Evolutionary conservation across 2,797 vertebrate species (phyloP).

Genomic region (Rhynchonycteris naso): DNA sequence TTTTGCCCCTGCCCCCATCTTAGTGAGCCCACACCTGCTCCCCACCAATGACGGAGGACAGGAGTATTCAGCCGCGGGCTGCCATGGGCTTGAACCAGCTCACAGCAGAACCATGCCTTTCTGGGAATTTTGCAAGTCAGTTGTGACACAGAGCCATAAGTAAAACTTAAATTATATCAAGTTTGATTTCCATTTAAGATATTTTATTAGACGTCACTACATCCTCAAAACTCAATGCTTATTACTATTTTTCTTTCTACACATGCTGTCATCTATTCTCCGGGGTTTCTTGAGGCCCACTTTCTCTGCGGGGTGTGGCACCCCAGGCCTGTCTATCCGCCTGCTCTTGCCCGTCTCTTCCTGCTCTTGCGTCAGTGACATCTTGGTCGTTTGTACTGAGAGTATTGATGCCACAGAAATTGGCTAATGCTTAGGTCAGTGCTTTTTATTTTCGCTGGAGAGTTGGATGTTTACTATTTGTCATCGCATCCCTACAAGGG

Average conservation of each 20-base stretch:
- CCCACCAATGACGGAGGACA: neutral
- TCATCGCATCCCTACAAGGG: neutral
- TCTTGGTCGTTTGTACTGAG: neutral
- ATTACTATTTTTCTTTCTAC: neutral
- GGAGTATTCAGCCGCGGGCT: no score
- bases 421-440: neutral
- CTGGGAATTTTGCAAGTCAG: neutral
- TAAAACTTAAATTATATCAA: conserved; percentile 22
- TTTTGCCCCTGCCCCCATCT: neutral
- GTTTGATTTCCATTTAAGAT: neutral
- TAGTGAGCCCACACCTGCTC: neutral
- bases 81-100: neutral
- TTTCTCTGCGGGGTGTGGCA: neutral
- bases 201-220: neutral
- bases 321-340: fast-evolving
- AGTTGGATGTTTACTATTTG: neutral
- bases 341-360: neutral
- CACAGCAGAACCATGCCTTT: neutral
- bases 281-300: neutral
- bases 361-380: neutral
- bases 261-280: neutral
- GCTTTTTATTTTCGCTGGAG: neutral
- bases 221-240: neutral
- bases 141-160: neutral
- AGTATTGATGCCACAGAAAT: neutral